These are phyloP conservation scores for Drosophila pruinosa DNA, from an alignment of 1,140 invertebrate genomes.

Conservation along the genomic window DNA sequence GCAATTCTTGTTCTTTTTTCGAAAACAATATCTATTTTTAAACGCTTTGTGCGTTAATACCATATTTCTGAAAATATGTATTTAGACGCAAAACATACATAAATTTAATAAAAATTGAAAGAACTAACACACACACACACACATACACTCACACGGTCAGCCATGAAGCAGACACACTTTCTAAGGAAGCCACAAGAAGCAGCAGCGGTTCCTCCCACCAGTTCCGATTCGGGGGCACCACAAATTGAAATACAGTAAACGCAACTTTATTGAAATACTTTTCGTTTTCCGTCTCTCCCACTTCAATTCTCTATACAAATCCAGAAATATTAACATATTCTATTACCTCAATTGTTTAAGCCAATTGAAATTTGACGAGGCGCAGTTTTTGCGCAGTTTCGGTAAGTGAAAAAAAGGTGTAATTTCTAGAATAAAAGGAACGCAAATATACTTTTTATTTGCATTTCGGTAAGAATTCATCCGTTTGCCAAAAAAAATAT, in stretches of 20 bases:
- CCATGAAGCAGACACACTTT: slow-evolving; percentile 2
- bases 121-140: slow-evolving; percentile 12
- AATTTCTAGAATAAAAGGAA: neutral
- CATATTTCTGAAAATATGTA: slow-evolving; percentile 76
- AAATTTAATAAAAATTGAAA: slow-evolving; percentile 75
- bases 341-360: neutral
- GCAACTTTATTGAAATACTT: slow-evolving; percentile 3
- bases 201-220: neutral
- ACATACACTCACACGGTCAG: neutral
- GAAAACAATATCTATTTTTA: slow-evolving; percentile 75
- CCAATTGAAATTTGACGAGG: neutral
- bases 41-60: slow-evolving; percentile 74
- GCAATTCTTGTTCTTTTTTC: slow-evolving; percentile 68
- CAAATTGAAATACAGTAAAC: slow-evolving; percentile 1
- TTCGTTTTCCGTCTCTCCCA: neutral
- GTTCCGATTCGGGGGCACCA: neutral
- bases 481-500: neutral
- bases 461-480: neutral
- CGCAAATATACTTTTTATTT: neutral
- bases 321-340: neutral
- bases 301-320: neutral
- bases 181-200: neutral
- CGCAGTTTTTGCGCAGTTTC: neutral
- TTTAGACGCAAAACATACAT: slow-evolving; percentile 63
- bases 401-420: neutral